A percentile compares a stretch with the other conserved stretches of the same genome.
Conservation (phyloP, 2,113 vertebrate genomes). For the Amphilophus citrinellus region DNA sequence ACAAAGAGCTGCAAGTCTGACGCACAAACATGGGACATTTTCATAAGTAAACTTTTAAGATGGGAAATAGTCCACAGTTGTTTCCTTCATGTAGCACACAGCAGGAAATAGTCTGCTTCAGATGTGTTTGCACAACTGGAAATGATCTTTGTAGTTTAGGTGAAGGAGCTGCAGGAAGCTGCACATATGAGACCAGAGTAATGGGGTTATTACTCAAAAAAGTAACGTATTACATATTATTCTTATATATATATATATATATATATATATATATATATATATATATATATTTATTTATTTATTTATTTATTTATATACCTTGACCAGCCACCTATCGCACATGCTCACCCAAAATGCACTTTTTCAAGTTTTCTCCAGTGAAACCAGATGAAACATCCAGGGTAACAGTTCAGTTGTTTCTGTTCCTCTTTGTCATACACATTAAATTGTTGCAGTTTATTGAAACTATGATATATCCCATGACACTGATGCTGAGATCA, state of each 20-base stretch:
- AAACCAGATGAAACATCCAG: no score
- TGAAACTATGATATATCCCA: background rate
- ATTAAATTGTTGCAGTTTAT: background rate
- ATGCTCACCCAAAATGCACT: no score
- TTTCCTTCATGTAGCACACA: background rate
- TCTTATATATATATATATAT: no score
- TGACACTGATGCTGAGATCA: background rate
- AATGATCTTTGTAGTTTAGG: background rate
- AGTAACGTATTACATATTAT: no score
- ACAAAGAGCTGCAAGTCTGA: background rate
- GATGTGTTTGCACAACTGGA: background rate
- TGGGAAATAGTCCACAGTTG: background rate
- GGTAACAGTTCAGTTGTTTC: no score
- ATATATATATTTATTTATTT: no score
- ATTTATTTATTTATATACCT: no score
- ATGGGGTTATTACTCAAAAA: background rate
- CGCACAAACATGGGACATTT: background rate
- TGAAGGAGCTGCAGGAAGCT: background rate
- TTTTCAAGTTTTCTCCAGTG: no score
- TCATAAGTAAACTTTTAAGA: background rate
- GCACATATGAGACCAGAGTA: background rate
- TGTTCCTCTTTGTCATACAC: no score
- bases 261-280: no score
- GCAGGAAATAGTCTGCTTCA: background rate
- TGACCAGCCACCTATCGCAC: no score